Evolutionary conservation across 2,888 invertebrate species (phyloP), one percentile per base, ranked within the genome.

Genomic region (Trichogramma dendrolimi): DNA sequence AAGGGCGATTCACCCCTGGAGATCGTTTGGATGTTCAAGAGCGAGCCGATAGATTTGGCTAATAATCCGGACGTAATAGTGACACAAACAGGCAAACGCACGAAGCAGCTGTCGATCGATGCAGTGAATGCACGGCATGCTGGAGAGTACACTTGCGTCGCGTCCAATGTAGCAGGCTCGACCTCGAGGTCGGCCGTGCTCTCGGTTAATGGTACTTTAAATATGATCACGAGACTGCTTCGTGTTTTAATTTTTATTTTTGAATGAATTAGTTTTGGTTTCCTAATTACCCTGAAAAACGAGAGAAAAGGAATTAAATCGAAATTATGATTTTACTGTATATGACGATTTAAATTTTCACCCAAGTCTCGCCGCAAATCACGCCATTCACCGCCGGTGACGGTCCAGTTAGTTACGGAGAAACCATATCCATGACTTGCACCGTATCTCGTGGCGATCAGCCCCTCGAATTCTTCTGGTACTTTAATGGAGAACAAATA

Each of bases 401-500:
- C 62, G 86, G 87, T 38, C 83, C 87, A 14, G 82, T 87, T 46
- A 87, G 86, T 76, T 86, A 86, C 65, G 89, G 88, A 58, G 88
- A 89, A 76, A 84, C 85, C 53, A 85, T 86, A 52, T 86, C 87
- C 74, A 83, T 86, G 73, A 84, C 83, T 60, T 90, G 90, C 76
- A 85, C 87, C 67, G 85, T 87, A 54, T 85, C 85, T 58, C 86
- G 87, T 78, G 90, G 91, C 65, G 91, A 92, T 80, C 81, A 86
- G 60, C 91, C 91, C 2, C 82, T 92, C 73, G 83, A 83, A 62
- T 86, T 91, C 55, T 81, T 83, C 38, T 92, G 91, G 91, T 85
- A 84, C 55, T 87, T 89, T 70, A 87, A 91, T 77, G 87, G 87
- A 50, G 80, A 83, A 73, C 83, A 84, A 55, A 71, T 81, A 6